Conservation (phyloP, 2,888 invertebrate species). For the Ectemnius continuus region DNA sequence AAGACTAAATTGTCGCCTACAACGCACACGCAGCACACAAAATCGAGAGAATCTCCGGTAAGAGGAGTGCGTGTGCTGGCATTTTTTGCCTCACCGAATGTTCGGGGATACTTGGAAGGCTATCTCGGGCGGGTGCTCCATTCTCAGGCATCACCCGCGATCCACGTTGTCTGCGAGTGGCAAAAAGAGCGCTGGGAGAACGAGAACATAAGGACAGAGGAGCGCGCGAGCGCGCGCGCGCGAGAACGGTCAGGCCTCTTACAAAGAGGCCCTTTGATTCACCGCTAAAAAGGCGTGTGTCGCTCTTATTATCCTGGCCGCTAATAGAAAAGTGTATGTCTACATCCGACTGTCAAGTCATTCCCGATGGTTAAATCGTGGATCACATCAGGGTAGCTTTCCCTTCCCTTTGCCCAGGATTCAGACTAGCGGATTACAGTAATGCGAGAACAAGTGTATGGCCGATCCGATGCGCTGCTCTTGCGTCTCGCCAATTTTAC, state of each 20-base stretch:
- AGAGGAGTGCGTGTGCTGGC: too few species aligned
- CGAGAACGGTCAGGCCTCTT: constrained; percentile 53
- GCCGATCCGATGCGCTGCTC: constrained; percentile 48
- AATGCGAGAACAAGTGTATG: constrained; percentile 35
- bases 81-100: constrained; percentile 24
- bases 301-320: constrained; percentile 48
- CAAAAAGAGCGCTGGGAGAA: constrained; percentile 46
- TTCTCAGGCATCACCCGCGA: constrained; percentile 7
- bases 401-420: constrained; percentile 9
- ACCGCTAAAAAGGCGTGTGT: constrained; percentile 50
- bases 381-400: constrained; percentile 32
- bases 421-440: constrained; percentile 25
- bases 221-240: constrained; percentile 28
- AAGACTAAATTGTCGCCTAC: constrained; percentile 24
- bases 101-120: constrained; percentile 56
- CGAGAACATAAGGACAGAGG: constrained; percentile 24
- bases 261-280: constrained; percentile 61
- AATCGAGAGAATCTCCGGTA: too few species aligned
- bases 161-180: constrained; percentile 42
- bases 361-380: too few species aligned
- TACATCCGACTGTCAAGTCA: too few species aligned
- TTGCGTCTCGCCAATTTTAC: constrained; percentile 33
- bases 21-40: too few species aligned
- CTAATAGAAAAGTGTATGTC: background rate
- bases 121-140: constrained; percentile 45